Evolutionary conservation across 1,140 invertebrate species (phyloP), one percentile per base, ranked within the genome.

Genomic region (Drosophila triauraria): DNA sequence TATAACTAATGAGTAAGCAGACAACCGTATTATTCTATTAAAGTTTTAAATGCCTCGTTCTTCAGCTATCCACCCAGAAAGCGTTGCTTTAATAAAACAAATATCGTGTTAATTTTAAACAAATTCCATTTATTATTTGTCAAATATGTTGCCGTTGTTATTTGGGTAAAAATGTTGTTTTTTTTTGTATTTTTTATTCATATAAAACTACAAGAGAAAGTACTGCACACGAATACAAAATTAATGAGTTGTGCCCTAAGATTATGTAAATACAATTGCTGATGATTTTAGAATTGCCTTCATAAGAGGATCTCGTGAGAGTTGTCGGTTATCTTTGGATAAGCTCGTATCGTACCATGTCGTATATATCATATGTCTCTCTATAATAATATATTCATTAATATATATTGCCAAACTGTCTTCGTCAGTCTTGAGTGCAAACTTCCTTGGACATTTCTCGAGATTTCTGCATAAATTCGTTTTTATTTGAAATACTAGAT

Each of bases 241-340:
- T 77, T 20, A 77, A 76, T 76, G 58, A 51, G 57, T 65, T 72
- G 67, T 72, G 70, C 70, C 70, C 70, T 72, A 72, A 72, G 68
- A 72, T 72, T 72, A 72, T 60, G 70, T 72, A 72, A 72, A 72
- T 72, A 72, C 70, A 72, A 60, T 72, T 72, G 67, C 68, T 53
- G 70, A 72, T 72, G 70, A 58, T 72, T 72, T 72, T 50, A 38
- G 54, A 72, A 72, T 72, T 72, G 70, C 67, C 67, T 69, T 71
- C 35, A 32, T 42, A 59, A 12, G 69, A 72, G 44, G 67, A 72
- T 63, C 71, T 75, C 59, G 30, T 48, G 62, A 77, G 47, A 77
- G 67, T 72, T 40, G 38, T 77, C 50, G 57, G 61, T 79, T 79
- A 59, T 88, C 85, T 88, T 88, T 88, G 85, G 85, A 88, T 83